Evolutionary conservation across 2,797 vertebrate genomes (phyloP), one percentile per base, ranked within the genome.

Genomic region (Bucorvus abyssinicus): DNA sequence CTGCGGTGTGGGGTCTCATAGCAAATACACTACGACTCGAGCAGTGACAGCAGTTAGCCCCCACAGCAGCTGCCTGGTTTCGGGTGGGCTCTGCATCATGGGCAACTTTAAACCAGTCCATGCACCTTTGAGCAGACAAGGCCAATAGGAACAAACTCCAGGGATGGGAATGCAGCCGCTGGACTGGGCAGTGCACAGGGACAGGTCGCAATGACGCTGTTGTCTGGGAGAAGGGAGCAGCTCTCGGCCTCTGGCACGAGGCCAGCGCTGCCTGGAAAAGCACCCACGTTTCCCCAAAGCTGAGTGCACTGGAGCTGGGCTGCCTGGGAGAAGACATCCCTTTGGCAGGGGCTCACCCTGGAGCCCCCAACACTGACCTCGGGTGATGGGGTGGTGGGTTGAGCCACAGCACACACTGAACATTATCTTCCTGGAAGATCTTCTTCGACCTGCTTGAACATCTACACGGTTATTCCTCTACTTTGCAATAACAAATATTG

Each of bases 181-280:
- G 34, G 57, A 44, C 18, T 7, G 45, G 52, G 53, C 0, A 0
- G 64, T 3, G 3, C 55, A 44, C 7, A 4, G 44, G 42, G 52
- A 18, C 47, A 57, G 86, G 44, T n/a, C 2, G 2, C 42, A 27
- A 78, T 40, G n/a, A 30, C 29, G 34, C 20, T 7, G 1, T 10
- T 5, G n/a, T 20, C 21, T 52, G 80, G 44, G 64, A 81, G 65
- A 21, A 30, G 40, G 27, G 36, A 23, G 2, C 18, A 8, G 44
- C 49, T 84, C 61, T 55, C 47, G 1, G 4, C 3, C 0, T 17
- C 61, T 30, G n/a, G 23, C 44, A 59, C 0, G 1, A 57, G 42
- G 47, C 55, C 64, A 68, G 15, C 0, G 2, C 5, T 29, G 26
- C 30, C 56, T 79, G 56, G 55, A 14, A 83, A 60, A 60, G 32